Conservation (phyloP, 2,888 invertebrate species). For the Deilephila porcellus region DNA sequence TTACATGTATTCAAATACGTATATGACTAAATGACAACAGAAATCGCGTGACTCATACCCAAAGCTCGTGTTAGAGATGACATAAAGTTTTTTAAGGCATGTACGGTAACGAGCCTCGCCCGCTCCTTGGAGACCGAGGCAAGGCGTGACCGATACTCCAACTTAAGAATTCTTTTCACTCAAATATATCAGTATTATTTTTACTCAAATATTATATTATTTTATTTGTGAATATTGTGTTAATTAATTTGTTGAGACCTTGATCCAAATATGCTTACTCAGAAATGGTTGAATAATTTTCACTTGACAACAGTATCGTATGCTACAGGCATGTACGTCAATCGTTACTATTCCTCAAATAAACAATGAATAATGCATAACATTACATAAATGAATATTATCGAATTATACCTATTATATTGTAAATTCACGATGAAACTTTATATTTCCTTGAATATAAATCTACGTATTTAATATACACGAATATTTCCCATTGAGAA, state of each 20-base stretch:
- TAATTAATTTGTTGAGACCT: too few species aligned
- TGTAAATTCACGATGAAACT: too few species aligned
- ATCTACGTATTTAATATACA: background rate
- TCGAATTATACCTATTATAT: too few species aligned
- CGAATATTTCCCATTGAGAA: background rate
- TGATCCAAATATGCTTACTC: too few species aligned
- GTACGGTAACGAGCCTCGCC: constrained; percentile 77
- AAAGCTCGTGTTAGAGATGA: constrained; percentile 69
- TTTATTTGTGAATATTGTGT: background rate
- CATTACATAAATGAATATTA: too few species aligned
- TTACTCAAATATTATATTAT: background rate
- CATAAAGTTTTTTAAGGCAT: constrained; percentile 76
- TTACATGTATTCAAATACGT: background rate
- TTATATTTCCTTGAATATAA: too few species aligned
- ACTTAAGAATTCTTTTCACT: constrained; percentile 54
- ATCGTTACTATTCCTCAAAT: too few species aligned
- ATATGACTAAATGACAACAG: constrained; percentile 47
- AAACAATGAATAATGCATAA: too few species aligned
- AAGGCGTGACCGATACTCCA: constrained; percentile 64
- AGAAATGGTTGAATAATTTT: too few species aligned
- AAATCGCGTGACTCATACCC: constrained; percentile 79
- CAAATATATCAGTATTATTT: constrained; percentile 17
- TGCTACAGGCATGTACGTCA: too few species aligned
- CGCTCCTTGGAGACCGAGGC: constrained; percentile 79
- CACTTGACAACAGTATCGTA: too few species aligned